Conservation (phyloP, 2,797 vertebrate genomes). For the Echeneis naucrates region DNA sequence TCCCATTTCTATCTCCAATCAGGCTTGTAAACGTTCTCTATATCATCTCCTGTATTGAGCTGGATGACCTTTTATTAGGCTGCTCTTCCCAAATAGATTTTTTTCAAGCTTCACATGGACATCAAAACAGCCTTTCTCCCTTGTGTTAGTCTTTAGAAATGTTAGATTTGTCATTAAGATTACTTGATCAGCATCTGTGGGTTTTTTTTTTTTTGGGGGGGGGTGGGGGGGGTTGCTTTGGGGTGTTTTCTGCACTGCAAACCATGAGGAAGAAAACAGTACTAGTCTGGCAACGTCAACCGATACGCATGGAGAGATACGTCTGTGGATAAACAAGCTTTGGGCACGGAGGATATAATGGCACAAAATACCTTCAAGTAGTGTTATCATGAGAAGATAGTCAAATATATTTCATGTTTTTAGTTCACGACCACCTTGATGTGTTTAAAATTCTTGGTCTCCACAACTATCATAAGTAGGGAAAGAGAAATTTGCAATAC, state of each 20-base stretch:
- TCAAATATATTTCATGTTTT: neutral
- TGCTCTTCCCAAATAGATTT: constrained; percentile 13
- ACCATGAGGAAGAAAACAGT: neutral
- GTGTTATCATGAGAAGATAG: neutral
- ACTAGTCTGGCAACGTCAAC: neutral
- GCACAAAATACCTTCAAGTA: neutral
- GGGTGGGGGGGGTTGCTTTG: too few species aligned
- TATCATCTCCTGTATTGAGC: constrained; percentile 40
- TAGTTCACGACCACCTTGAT: neutral
- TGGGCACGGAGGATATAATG: neutral
- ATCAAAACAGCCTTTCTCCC: constrained; percentile 5
- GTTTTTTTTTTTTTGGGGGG: too few species aligned
- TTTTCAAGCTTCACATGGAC: constrained; percentile 25
- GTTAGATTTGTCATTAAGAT: constrained; percentile 5
- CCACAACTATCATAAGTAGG: neutral
- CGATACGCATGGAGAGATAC: neutral
- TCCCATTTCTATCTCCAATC: constrained; percentile 62
- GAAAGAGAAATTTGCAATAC: neutral
- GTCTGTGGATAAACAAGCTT: neutral
- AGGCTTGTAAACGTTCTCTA: constrained; percentile 49
- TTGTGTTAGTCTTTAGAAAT: neutral
- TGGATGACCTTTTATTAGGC: constrained; percentile 48
- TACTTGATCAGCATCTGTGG: constrained; percentile 6
- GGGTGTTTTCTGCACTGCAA: constrained; percentile 22
- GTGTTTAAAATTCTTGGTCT: neutral